Evolutionary conservation across 2,113 vertebrate genomes (phyloP).

Genomic region (Oreochromis tanganicae): DNA sequence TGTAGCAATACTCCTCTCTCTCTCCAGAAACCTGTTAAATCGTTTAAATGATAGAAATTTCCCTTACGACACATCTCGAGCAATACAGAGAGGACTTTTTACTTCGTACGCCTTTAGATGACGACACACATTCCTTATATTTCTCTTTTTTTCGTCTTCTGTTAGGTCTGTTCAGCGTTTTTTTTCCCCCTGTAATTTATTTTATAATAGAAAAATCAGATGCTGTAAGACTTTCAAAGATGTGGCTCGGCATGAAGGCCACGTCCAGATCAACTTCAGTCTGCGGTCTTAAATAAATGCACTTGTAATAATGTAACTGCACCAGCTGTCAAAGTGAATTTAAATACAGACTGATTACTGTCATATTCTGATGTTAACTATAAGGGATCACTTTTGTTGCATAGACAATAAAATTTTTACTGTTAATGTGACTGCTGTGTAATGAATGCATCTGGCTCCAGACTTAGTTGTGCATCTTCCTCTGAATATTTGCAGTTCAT

Average conservation of each 20-base stretch:
- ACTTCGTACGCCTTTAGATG: background rate
- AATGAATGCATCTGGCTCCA: background rate
- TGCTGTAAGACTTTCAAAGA: slow-evolving; percentile 17
- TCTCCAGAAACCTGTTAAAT: background rate
- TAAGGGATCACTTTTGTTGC: slow-evolving; percentile 57
- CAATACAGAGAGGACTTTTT: background rate
- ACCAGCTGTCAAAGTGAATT: slow-evolving; percentile 24
- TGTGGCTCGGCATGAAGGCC: background rate
- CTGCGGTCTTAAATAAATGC: slow-evolving; percentile 17
- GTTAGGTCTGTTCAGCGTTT: background rate
- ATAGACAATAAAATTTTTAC: slow-evolving; percentile 52
- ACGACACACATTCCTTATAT: background rate
- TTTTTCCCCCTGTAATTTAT: slow-evolving; percentile 60
- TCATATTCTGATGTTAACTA: slow-evolving; percentile 1
- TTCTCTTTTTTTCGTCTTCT: slow-evolving; percentile 13
- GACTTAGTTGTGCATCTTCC: background rate
- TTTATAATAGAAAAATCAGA: slow-evolving; percentile 48
- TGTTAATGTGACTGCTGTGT: background rate
- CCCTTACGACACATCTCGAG: background rate
- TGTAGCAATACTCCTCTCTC: slow-evolving; percentile 10
- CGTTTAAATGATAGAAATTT: background rate
- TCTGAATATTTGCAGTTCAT: background rate
- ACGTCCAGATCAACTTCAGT: slow-evolving; percentile 3
- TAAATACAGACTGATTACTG: slow-evolving; percentile 17
- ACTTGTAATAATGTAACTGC: background rate